Percentiles rank a stretch among this genome's conserved stretches.
These are phyloP conservation scores for Cancer borealis DNA, from an alignment of 2,888 invertebrate genomes.

Conservation along the genomic window DNA sequence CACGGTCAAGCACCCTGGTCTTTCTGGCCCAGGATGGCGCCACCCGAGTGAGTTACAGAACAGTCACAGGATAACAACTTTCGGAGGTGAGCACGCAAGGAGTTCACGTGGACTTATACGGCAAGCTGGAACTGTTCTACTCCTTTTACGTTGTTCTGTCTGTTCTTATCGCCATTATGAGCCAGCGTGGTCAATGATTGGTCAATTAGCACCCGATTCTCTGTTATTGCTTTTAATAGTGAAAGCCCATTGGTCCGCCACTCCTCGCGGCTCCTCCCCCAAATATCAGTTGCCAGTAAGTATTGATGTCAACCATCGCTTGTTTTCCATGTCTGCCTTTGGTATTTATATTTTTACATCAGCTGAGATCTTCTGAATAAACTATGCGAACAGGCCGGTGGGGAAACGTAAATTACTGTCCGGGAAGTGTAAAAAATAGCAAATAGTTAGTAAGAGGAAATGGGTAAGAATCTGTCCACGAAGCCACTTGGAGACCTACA, in stretches of 20 bases:
- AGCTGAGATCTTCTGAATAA: background rate
- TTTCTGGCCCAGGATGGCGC: background rate
- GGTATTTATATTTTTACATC: no score
- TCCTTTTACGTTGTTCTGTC: constrained; percentile 70
- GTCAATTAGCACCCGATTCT: constrained; percentile 75
- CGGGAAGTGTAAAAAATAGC: background rate
- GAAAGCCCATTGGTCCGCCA: constrained; percentile 55
- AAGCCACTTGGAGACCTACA: constrained; percentile 48
- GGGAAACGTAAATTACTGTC: background rate
- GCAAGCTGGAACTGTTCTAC: constrained; percentile 65
- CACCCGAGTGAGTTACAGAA: constrained; percentile 40
- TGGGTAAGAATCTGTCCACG: background rate
- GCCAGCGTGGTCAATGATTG: constrained; percentile 74
- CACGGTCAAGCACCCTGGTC: background rate
- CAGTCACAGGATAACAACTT: constrained; percentile 57
- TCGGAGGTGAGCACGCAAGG: constrained; percentile 65
- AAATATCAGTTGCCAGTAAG: background rate
- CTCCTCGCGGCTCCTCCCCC: constrained; percentile 55
- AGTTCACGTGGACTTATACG: constrained; percentile 75
- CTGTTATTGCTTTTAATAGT: constrained; percentile 75
- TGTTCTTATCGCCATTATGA: constrained; percentile 75
- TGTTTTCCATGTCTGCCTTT: background rate
- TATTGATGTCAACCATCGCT: background rate
- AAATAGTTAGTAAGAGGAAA: background rate
- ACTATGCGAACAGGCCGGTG: background rate